Percentiles rank a stretch among this genome's conserved stretches.
Evolutionary conservation across 2,113 vertebrate genomes (phyloP).

Genomic region (Pseudorasbora parva): DNA sequence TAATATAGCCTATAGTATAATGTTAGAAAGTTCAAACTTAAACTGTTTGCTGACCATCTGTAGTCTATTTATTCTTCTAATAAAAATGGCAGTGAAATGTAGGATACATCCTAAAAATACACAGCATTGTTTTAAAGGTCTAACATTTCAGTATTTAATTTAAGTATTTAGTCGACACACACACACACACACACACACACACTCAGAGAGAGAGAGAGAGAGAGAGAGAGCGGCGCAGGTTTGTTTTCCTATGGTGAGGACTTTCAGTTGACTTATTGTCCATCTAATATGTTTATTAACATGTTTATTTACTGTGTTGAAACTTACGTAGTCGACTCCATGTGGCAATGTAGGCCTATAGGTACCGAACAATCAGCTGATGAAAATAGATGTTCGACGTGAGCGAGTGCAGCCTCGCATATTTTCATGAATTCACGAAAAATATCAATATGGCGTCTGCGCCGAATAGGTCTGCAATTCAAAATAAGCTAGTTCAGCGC

Average conservation of each 20-base stretch:
- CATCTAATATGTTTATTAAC: not conserved
- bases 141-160: too few relatives aligned
- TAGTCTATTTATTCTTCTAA: not conserved
- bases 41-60: not conserved
- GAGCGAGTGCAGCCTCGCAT: not conserved
- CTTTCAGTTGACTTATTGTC: not conserved
- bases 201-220: too few relatives aligned
- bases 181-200: not conserved
- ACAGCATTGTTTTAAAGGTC: constrained; percentile 7
- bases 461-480: not conserved
- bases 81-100: constrained; percentile 20
- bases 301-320: not conserved
- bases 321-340: not conserved
- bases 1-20: constrained; percentile 1
- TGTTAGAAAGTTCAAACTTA: not conserved
- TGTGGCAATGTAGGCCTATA: too few relatives aligned
- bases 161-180: not conserved
- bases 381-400: not conserved
- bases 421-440: not conserved
- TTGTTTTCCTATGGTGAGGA: not conserved
- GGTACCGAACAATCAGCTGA: not conserved
- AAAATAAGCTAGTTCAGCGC: not conserved
- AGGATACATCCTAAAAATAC: constrained; percentile 1
- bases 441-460: not conserved
- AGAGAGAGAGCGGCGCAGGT: too few relatives aligned